A percentile compares a stretch with the other conserved stretches of the same genome.
Conservation (phyloP, 1,140 invertebrate species). For the Apocrypta bakeri region DNA sequence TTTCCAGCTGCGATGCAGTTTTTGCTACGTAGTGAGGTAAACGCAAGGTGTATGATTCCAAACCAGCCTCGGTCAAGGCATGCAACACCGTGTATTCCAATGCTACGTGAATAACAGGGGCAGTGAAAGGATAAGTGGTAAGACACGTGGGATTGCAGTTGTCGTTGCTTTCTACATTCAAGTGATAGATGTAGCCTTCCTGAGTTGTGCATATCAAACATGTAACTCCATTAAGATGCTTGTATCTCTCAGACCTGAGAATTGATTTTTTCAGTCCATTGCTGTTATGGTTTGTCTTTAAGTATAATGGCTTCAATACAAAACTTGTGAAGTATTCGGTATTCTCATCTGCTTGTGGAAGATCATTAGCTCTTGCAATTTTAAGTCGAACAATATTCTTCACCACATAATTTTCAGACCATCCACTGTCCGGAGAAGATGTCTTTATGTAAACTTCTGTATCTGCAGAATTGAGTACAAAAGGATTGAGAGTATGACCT, state of each 20-base stretch:
- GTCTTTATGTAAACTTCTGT: constrained; percentile 69
- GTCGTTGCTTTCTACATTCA: constrained; percentile 64
- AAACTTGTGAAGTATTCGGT: constrained; percentile 68
- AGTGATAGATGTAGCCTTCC: constrained; percentile 78
- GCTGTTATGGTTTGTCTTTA: constrained; percentile 61
- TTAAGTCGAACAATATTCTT: constrained; percentile 66
- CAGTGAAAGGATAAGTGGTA: constrained; percentile 81
- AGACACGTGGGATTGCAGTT: constrained; percentile 62
- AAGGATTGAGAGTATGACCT: constrained; percentile 63
- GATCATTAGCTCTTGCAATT: constrained; percentile 57
- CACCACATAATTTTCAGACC: constrained; percentile 71
- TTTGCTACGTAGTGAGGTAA: constrained; percentile 76
- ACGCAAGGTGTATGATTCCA: constrained; percentile 86
- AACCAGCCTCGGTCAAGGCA: constrained; percentile 83
- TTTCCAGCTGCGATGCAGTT: constrained; percentile 63
- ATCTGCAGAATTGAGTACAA: constrained; percentile 65
- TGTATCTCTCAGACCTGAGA: constrained; percentile 67
- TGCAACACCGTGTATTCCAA: constrained; percentile 83
- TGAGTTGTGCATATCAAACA: constrained; percentile 76
- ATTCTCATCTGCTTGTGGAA: constrained; percentile 51
- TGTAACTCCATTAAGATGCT: constrained; percentile 67
- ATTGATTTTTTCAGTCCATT: constrained; percentile 67
- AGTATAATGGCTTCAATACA: constrained; percentile 68
- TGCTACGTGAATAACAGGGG: constrained; percentile 79
- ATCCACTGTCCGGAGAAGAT: constrained; percentile 67